A percentile compares a stretch with the other conserved stretches of the same genome.
Conservation (phyloP, 2,113 vertebrate species). For the Amazona guildingii region DNA sequence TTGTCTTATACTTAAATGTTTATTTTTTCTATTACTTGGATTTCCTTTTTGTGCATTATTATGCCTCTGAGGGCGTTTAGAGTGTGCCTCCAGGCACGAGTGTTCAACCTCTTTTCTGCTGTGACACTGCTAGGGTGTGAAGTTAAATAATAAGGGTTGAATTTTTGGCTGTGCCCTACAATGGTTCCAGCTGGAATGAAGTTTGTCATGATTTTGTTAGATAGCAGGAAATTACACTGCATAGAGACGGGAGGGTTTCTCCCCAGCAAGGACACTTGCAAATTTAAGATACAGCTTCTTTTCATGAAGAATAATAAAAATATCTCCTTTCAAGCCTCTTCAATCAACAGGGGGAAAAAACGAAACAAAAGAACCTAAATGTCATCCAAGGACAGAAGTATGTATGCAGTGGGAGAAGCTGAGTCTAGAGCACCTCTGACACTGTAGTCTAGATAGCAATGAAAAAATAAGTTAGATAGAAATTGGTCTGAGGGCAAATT, state of each 20-base stretch:
- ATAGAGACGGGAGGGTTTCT: background rate
- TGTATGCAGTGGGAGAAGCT: background rate
- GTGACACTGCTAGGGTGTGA: background rate
- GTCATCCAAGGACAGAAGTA: background rate
- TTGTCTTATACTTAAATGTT: background rate
- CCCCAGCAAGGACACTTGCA: background rate
- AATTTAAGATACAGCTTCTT: background rate
- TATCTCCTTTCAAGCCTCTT: background rate
- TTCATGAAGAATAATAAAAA: background rate
- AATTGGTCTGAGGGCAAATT: background rate
- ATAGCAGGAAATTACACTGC: background rate
- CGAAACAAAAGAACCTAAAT: background rate
- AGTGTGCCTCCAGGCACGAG: background rate
- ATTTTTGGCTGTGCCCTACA: background rate
- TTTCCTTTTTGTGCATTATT: background rate
- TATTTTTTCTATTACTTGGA: background rate
- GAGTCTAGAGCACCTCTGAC: background rate
- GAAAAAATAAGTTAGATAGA: background rate
- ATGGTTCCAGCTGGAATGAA: background rate
- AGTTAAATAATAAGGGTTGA: background rate
- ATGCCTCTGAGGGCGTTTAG: background rate
- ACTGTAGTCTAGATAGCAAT: background rate
- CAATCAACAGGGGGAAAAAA: rapidly evolving
- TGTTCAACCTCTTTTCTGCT: background rate
- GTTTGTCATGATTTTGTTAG: background rate